phyloP scores from a whole-genome alignment of 2,888 invertebrate genomes.

The Oxyteleia sp. region DNA sequence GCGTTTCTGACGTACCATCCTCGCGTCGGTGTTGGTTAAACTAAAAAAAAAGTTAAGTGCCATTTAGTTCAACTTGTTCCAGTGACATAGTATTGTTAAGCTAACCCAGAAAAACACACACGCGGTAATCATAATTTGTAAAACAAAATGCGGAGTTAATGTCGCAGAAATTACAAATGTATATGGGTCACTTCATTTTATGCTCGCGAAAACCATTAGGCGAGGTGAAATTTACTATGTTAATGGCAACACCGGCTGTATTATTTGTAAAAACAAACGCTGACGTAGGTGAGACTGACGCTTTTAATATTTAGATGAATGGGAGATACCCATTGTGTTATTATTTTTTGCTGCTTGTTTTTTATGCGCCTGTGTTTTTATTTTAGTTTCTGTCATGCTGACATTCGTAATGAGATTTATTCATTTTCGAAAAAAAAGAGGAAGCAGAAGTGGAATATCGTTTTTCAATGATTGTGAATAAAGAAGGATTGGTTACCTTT shows the following conservation, averaged over 20 bases:
- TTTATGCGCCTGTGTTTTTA: too few relatives aligned
- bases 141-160: slow-evolving; percentile 11
- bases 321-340: not conserved
- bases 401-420: too few relatives aligned
- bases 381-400: too few relatives aligned
- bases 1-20: slow-evolving; percentile 1
- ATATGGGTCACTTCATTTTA: not conserved
- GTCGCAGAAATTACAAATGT: slow-evolving; percentile 10
- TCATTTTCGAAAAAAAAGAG: too few relatives aligned
- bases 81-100: slow-evolving; percentile 30
- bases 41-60: slow-evolving; percentile 37
- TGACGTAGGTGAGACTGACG: not conserved
- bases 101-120: slow-evolving; percentile 21
- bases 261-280: slow-evolving; percentile 1
- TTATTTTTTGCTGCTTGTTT: too few relatives aligned
- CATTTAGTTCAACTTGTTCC: slow-evolving; percentile 28
- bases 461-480: too few relatives aligned
- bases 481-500: too few relatives aligned
- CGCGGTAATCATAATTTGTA: slow-evolving; percentile 8
- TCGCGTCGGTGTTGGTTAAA: slow-evolving; percentile 22
- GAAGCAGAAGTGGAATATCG: too few relatives aligned
- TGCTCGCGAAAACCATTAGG: not conserved
- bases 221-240: not conserved
- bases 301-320: not conserved
- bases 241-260: not conserved